These are phyloP conservation scores for Dicyrtomina minuta DNA, from an alignment of 2,888 invertebrate genomes.

Conservation along the genomic window DNA sequence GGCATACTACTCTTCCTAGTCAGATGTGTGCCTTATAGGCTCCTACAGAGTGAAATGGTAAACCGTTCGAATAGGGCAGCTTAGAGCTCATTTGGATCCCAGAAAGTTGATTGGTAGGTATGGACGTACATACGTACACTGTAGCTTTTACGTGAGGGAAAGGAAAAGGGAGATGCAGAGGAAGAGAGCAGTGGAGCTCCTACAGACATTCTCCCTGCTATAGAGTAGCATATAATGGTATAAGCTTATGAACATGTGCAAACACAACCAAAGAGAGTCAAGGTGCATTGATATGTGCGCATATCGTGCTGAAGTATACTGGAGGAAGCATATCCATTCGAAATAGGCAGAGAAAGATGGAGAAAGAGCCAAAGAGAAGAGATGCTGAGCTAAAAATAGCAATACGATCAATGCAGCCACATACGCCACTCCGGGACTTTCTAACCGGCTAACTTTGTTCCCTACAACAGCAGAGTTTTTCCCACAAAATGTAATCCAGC, in stretches of 20 bases:
- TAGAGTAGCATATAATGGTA: not conserved
- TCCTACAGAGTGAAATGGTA: too few species aligned
- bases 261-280: not conserved
- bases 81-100: too few species aligned
- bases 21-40: too few species aligned
- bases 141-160: conserved; percentile 1
- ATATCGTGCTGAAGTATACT: not conserved
- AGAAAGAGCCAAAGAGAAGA: conserved; percentile 9
- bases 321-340: not conserved
- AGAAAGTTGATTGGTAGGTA: conserved; percentile 11
- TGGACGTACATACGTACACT: not conserved
- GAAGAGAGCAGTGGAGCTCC: not conserved
- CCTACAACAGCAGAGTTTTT: conserved; percentile 27
- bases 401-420: conserved; percentile 51
- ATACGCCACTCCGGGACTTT: conserved; percentile 32
- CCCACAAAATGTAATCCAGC: conserved; percentile 32
- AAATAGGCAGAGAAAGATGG: not conserved
- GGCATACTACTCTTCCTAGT: too few species aligned
- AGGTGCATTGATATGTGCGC: too few species aligned
- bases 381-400: conserved; percentile 47
- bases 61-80: too few species aligned
- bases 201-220: not conserved
- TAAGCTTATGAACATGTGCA: conserved; percentile 6
- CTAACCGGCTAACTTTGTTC: conserved; percentile 28
- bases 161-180: not conserved